Percentiles rank a stretch among this genome's conserved stretches.
Conservation (phyloP, 30 jellyfish, hydroid and myxozoan species). For the Hydractinia echinata region DNA sequence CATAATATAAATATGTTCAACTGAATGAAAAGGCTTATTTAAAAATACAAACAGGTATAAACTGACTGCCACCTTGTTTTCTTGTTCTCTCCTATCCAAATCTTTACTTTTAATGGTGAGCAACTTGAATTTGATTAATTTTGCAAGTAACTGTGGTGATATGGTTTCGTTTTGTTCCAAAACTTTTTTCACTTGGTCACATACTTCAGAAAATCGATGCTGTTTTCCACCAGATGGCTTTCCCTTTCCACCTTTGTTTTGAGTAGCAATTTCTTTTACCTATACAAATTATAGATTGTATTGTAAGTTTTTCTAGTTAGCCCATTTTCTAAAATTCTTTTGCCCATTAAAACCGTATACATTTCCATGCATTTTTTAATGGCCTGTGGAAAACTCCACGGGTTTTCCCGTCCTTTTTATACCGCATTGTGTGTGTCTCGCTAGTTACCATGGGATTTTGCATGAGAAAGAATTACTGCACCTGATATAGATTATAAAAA, state of each 20-base stretch:
- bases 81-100: slow-evolving; percentile 64
- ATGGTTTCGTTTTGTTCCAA: slow-evolving; percentile 72
- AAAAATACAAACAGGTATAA: too few species aligned
- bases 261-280: slow-evolving; percentile 73
- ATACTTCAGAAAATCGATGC: slow-evolving; percentile 73
- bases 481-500: too few species aligned
- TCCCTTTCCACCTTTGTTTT: slow-evolving; percentile 60
- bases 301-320: too few species aligned
- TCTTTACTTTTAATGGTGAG: slow-evolving; percentile 68
- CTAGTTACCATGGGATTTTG: too few species aligned
- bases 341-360: too few species aligned
- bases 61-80: slow-evolving; percentile 49
- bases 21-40: background rate
- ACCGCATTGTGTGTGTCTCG: too few species aligned
- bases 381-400: too few species aligned
- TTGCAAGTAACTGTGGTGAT: slow-evolving; percentile 50
- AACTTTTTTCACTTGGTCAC: slow-evolving; percentile 50
- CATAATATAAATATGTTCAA: background rate
- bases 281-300: background rate
- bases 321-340: too few species aligned
- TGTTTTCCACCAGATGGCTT: slow-evolving; percentile 44
- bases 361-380: too few species aligned
- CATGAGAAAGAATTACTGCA: too few species aligned
- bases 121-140: slow-evolving; percentile 69
- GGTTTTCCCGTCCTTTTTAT: too few species aligned